Conservation (phyloP, 2,888 invertebrate genomes). For the Oasisia sp. region DNA sequence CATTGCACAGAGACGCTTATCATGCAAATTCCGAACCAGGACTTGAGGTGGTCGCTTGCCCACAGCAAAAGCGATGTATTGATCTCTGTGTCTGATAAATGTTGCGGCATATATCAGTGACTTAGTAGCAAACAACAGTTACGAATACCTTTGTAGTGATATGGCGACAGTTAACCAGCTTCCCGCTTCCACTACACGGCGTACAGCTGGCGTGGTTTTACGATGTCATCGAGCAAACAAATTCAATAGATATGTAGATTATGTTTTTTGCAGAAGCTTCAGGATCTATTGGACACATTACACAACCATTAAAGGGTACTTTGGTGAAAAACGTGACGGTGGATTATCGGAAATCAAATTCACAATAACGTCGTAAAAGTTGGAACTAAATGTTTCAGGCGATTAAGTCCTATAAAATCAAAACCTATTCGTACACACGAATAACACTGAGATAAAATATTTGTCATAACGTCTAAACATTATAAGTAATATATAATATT, state of each 20-base stretch:
- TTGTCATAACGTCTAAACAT: no score
- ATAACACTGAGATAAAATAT: no score
- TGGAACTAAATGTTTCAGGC: no score
- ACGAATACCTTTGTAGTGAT: not conserved
- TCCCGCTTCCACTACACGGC: not conserved
- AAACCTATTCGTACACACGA: no score
- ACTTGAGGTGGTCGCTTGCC: not conserved
- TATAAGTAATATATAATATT: no score
- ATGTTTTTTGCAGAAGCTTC: not conserved
- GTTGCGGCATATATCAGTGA: not conserved
- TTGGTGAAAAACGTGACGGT: no score
- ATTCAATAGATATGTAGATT: not conserved
- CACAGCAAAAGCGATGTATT: not conserved
- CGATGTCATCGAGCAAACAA: not conserved
- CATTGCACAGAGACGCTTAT: not conserved
- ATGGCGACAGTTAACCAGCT: not conserved
- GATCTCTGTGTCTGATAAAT: not conserved
- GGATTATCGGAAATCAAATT: no score
- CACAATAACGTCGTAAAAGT: no score
- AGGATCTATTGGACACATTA: not conserved
- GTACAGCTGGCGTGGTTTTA: not conserved
- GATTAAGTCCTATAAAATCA: no score
- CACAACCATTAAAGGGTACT: not conserved
- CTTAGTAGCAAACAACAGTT: not conserved
- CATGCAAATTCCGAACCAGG: not conserved